A percentile compares a stretch with the other conserved stretches of the same genome.
Evolutionary conservation across 1,140 invertebrate species (phyloP).

Genomic region (Arctopsyche grandis): DNA sequence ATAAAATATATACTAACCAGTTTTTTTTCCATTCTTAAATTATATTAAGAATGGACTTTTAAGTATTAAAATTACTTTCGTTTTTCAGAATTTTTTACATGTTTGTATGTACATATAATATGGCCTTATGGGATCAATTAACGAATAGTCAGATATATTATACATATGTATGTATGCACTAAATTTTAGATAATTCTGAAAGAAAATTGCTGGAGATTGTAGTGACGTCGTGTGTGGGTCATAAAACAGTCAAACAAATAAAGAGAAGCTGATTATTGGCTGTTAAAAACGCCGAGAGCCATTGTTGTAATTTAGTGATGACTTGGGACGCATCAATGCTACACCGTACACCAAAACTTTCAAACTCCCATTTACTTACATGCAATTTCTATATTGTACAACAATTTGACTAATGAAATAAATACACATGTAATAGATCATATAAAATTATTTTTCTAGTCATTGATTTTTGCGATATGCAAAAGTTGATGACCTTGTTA

Average conservation of each 20-base stretch:
- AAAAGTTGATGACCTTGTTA: background rate
- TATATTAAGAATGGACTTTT: too few relatives aligned
- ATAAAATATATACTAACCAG: too few relatives aligned
- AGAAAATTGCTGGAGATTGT: background rate
- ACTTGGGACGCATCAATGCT: slow-evolving; percentile 23
- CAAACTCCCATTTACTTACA: background rate
- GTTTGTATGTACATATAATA: too few relatives aligned
- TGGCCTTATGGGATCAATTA: too few relatives aligned
- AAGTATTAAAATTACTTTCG: too few relatives aligned
- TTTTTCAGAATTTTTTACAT: too few relatives aligned
- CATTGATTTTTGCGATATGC: too few relatives aligned
- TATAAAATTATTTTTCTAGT: too few relatives aligned
- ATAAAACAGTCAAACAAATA: slow-evolving; percentile 41
- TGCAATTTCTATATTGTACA: background rate
- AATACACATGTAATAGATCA: background rate
- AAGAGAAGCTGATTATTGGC: slow-evolving; percentile 19
- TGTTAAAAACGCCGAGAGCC: slow-evolving; percentile 31
- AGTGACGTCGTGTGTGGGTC: background rate
- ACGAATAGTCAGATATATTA: too few relatives aligned
- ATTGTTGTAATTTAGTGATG: slow-evolving; percentile 43
- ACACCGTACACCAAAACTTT: background rate
- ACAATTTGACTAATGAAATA: background rate
- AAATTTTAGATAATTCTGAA: background rate
- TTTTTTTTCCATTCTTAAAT: too few relatives aligned
- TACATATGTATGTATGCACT: too few relatives aligned